A percentile compares a stretch with the other conserved stretches of the same genome.
Conservation (phyloP, 2,888 invertebrate species). For the Brachyopa scutellaris region DNA sequence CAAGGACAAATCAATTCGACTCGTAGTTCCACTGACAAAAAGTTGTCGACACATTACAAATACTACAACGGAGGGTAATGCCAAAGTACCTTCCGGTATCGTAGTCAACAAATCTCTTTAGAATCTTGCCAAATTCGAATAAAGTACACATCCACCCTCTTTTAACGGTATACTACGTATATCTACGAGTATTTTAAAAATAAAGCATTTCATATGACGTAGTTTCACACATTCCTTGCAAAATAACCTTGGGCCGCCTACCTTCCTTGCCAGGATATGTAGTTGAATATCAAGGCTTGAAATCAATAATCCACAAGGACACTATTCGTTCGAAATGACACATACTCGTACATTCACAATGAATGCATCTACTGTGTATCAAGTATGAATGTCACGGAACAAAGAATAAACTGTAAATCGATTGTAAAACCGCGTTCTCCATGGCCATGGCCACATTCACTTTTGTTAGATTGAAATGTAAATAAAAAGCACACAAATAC, state of each 20-base stretch:
- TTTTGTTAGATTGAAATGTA: background rate
- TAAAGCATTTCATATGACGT: background rate
- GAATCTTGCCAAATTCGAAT: slow-evolving; percentile 24
- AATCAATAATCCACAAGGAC: slow-evolving; percentile 66
- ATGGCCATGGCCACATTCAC: slow-evolving; percentile 10
- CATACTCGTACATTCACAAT: slow-evolving; percentile 24
- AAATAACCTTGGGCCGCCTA: slow-evolving; percentile 40
- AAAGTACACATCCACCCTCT: slow-evolving; percentile 15
- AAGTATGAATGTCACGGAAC: slow-evolving; percentile 43
- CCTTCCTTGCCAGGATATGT: slow-evolving; percentile 52
- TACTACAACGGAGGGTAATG: slow-evolving; percentile 12
- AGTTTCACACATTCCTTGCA: slow-evolving; percentile 4
- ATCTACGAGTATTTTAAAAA: too few species aligned
- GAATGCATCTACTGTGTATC: slow-evolving; percentile 12
- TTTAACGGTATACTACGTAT: too few species aligned
- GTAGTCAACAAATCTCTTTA: slow-evolving; percentile 35
- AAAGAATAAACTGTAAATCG: slow-evolving; percentile 27
- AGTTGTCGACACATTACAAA: background rate
- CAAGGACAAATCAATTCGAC: too few species aligned
- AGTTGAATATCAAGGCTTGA: slow-evolving; percentile 56
- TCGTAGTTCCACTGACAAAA: background rate
- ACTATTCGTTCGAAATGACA: slow-evolving; percentile 58
- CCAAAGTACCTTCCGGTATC: slow-evolving; percentile 50
- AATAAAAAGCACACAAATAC: too few species aligned
- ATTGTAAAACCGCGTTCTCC: slow-evolving; percentile 19